phyloP scores from a whole-genome alignment of 2,888 invertebrate genomes.

The Lagria hirta region DNA sequence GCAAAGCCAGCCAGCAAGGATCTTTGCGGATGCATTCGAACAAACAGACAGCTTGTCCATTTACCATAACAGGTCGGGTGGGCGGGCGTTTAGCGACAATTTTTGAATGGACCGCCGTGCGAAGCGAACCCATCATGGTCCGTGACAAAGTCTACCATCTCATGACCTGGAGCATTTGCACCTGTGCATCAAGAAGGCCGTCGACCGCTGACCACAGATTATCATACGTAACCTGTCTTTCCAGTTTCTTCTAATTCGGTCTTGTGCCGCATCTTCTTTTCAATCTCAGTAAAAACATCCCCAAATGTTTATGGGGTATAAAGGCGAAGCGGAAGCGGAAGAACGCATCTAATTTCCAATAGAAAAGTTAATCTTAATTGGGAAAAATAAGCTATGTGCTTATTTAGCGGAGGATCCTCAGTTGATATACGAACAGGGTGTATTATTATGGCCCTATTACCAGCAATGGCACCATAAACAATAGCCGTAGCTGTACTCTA shows the following conservation, averaged over 20 bases:
- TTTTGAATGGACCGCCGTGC: no score
- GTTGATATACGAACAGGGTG: no score
- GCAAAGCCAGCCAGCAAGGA: no score
- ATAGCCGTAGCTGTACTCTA: constrained; percentile 38
- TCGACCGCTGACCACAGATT: constrained; percentile 50
- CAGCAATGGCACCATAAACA: constrained; percentile 42
- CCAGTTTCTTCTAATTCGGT: constrained; percentile 53
- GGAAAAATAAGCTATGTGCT: no score
- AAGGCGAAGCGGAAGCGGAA: no score
- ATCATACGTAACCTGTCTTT: constrained; percentile 54
- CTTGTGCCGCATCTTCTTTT: constrained; percentile 24
- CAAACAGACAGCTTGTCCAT: no score
- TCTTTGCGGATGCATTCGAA: no score
- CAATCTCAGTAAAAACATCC: constrained; percentile 5
- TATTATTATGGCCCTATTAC: constrained; percentile 39
- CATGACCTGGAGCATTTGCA: constrained; percentile 50
- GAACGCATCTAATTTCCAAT: no score
- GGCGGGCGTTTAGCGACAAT: constrained; percentile 20
- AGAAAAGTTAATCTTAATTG: no score
- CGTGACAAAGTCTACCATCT: constrained; percentile 30
- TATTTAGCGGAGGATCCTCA: no score
- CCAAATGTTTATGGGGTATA: no score
- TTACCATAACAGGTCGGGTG: constrained; percentile 3
- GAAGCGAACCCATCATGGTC: no score
- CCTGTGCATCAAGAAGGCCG: constrained; percentile 50